phyloP scores from a whole-genome alignment of 1,140 invertebrate species.

The Drosophila nasuta region DNA sequence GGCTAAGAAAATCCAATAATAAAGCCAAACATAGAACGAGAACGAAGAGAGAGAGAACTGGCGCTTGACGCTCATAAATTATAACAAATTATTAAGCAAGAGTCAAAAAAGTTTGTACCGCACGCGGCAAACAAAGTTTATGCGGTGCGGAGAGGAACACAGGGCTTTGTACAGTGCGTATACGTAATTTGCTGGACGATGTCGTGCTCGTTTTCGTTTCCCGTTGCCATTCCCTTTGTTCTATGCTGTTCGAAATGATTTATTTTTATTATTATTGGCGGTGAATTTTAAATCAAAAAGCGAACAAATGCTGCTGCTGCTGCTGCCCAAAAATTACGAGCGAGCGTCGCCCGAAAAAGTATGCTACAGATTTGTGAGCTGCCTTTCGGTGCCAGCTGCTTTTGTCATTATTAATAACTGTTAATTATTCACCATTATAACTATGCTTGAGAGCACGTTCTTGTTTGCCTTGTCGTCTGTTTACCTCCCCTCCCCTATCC shows the following conservation, averaged over 20 bases:
- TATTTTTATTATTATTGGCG: slow-evolving; percentile 83
- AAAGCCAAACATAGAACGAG: slow-evolving; percentile 49
- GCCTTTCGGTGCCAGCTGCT: slow-evolving; percentile 70
- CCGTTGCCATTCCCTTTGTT: slow-evolving; percentile 4
- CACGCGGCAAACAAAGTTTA: slow-evolving; percentile 51
- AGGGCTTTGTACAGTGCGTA: slow-evolving; percentile 45
- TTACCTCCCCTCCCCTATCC: background rate
- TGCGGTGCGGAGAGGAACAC: background rate
- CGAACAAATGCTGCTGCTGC: slow-evolving; percentile 49
- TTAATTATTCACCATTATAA: slow-evolving; percentile 84
- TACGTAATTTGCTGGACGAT: slow-evolving; percentile 40
- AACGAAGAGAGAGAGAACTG: background rate
- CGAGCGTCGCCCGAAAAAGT: slow-evolving; percentile 45
- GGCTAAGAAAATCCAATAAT: slow-evolving; percentile 65
- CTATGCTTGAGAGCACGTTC: slow-evolving; percentile 62
- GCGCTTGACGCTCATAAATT: slow-evolving; percentile 65
- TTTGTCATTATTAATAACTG: slow-evolving; percentile 84
- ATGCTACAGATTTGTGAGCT: slow-evolving; percentile 66
- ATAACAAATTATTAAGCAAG: slow-evolving; percentile 74
- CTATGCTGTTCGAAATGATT: slow-evolving; percentile 53
- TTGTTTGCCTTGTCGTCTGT: slow-evolving; percentile 43
- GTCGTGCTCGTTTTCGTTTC: slow-evolving; percentile 24
- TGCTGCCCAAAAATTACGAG: slow-evolving; percentile 28
- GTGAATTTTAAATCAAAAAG: slow-evolving; percentile 80
- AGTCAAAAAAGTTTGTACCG: slow-evolving; percentile 63